Percentiles rank a stretch among this genome's conserved stretches.
These are phyloP conservation scores for Galemys pyrenaicus DNA, from an alignment of 2,113 vertebrate species.

Conservation along the genomic window DNA sequence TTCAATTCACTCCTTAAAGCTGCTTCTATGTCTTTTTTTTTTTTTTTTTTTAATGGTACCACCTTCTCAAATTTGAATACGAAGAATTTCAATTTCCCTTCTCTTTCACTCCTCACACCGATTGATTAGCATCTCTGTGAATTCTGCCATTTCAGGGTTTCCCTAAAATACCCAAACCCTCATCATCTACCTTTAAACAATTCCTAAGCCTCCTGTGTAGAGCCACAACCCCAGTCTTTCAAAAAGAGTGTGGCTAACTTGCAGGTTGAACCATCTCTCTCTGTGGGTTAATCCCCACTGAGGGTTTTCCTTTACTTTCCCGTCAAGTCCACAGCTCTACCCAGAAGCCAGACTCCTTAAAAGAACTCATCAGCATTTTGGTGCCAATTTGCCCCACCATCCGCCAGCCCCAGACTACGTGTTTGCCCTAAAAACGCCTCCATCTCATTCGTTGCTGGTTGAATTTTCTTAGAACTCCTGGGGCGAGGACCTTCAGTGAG, in stretches of 20 bases:
- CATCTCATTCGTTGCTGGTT: not conserved
- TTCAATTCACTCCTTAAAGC: not conserved
- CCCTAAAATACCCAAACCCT: not conserved
- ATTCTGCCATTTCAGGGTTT: not conserved
- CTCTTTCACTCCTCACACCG: not conserved
- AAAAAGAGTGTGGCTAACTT: too few species aligned
- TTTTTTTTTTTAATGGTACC: not conserved
- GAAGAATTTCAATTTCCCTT: not conserved
- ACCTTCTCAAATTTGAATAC: not conserved
- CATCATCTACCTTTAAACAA: not conserved
- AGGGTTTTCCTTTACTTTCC: not conserved
- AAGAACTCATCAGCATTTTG: not conserved
- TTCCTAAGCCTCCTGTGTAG: too few species aligned
- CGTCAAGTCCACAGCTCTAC: not conserved
- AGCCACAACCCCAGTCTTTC: not conserved
- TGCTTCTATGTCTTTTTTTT: not conserved
- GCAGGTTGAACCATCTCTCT: rapidly evolving
- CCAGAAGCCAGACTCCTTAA: not conserved
- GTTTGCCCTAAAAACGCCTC: not conserved
- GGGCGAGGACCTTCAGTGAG: not conserved
- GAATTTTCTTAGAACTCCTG: not conserved
- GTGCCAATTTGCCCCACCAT: rapidly evolving
- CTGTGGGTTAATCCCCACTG: not conserved
- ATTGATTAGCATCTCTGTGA: not conserved
- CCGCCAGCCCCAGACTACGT: not conserved